A percentile compares a stretch with the other conserved stretches of the same genome.
phyloP scores from a whole-genome alignment of 1,140 invertebrate species.

The Artemia franciscana region DNA sequence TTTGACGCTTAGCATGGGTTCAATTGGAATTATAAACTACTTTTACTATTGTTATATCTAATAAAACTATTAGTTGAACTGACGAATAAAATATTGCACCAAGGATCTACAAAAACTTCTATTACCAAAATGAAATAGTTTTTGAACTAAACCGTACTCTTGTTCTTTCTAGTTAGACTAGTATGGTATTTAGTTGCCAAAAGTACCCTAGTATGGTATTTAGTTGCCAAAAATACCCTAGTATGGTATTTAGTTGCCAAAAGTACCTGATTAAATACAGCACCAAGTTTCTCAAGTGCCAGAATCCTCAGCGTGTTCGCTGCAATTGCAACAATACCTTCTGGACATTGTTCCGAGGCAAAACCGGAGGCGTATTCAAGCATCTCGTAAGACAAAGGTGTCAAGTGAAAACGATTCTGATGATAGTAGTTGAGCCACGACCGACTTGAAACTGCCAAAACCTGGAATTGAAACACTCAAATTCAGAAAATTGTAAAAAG shows the following conservation, averaged over 20 bases:
- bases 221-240: too few species aligned
- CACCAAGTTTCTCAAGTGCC: constrained; percentile 90
- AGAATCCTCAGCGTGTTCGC: constrained; percentile 92
- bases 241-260: constrained; percentile 15
- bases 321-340: constrained; percentile 97
- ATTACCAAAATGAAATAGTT: too few species aligned
- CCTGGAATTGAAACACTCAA: constrained; percentile 22
- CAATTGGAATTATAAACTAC: too few species aligned
- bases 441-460: constrained; percentile 88
- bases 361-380: constrained; percentile 95
- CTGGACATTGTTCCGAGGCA: constrained; percentile 94
- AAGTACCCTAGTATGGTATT: too few species aligned
- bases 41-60: too few species aligned
- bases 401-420: constrained; percentile 87
- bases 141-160: too few species aligned
- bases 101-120: too few species aligned
- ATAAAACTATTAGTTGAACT: too few species aligned
- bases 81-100: too few species aligned
- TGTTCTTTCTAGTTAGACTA: too few species aligned
- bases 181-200: too few species aligned
- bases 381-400: constrained; percentile 83
- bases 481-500: neutral
- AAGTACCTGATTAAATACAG: constrained; percentile 88
- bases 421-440: constrained; percentile 98
- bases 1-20: too few species aligned